Conservation (phyloP, 1,140 invertebrate species). For the Cyphomyrmex costatus region DNA sequence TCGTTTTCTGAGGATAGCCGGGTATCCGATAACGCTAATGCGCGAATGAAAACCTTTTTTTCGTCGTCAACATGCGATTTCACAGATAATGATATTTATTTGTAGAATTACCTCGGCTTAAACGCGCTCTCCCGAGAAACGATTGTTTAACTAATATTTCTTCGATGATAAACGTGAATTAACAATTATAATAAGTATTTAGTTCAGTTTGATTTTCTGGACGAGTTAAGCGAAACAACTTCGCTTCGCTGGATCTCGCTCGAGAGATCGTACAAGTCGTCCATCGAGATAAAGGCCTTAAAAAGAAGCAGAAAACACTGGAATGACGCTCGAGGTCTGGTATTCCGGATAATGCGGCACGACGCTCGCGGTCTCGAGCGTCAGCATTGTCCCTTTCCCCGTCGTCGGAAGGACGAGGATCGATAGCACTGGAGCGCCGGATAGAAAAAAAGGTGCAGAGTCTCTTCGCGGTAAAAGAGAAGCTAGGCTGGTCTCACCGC, state of each 20-base stretch:
- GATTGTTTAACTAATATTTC: not conserved
- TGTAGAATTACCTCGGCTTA: not conserved
- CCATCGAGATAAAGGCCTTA: slow-evolving; percentile 23
- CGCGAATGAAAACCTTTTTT: slow-evolving; percentile 29
- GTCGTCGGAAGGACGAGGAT: slow-evolving; percentile 61
- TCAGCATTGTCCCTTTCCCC: slow-evolving; percentile 37
- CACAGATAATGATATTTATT: not conserved
- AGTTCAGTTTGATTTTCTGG: slow-evolving; percentile 20
- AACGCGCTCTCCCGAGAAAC: not conserved
- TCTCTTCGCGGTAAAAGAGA: slow-evolving; percentile 66
- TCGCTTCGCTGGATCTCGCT: not conserved
- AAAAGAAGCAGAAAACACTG: slow-evolving; percentile 33
- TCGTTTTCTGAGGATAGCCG: slow-evolving; percentile 21
- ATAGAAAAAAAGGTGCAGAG: slow-evolving; percentile 53
- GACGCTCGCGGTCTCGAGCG: slow-evolving; percentile 66
- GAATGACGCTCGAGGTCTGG: slow-evolving; percentile 52
- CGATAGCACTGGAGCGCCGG: slow-evolving; percentile 40
- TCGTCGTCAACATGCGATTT: not conserved
- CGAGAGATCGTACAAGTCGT: not conserved
- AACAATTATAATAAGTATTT: not conserved
- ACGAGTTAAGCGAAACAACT: slow-evolving; percentile 15
- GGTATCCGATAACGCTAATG: slow-evolving; percentile 42
- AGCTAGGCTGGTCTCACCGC: slow-evolving; percentile 74
- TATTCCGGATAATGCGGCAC: slow-evolving; percentile 56
- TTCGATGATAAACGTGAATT: not conserved